Evolutionary conservation across 2,797 vertebrate species (phyloP).

Genomic region (Knipowitschia caucasica): DNA sequence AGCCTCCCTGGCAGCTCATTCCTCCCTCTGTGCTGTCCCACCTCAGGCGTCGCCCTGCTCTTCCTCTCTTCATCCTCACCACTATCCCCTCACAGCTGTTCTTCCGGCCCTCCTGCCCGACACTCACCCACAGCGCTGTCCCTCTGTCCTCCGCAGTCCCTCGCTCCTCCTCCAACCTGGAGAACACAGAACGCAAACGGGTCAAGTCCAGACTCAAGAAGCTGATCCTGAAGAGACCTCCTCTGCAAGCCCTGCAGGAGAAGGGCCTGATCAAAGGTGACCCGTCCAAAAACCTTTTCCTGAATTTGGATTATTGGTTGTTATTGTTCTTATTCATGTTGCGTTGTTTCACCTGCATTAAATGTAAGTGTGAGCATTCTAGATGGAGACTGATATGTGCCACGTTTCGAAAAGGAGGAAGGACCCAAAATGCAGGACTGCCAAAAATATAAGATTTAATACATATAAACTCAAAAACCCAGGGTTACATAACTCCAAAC

Average conservation of each 20-base stretch:
- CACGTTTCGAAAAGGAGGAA: too few species aligned
- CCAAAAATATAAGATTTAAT: too few species aligned
- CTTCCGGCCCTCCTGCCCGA: constrained; percentile 28
- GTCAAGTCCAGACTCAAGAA: constrained; percentile 85
- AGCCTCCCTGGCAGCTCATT: constrained; percentile 59
- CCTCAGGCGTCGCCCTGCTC: constrained; percentile 51
- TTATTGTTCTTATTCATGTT: too few species aligned
- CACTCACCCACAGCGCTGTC: constrained; percentile 51
- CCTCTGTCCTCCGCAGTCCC: constrained; percentile 63
- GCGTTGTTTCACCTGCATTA: too few species aligned
- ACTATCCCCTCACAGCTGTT: constrained; percentile 66
- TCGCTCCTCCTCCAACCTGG: constrained; percentile 75
- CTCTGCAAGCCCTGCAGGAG: constrained; percentile 87
- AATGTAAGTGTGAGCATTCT: too few species aligned
- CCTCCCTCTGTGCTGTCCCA: constrained; percentile 52
- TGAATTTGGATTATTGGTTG: too few species aligned
- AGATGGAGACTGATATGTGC: too few species aligned
- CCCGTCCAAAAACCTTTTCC: too few species aligned
- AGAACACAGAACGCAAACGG: constrained; percentile 81
- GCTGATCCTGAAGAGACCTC: constrained; percentile 85
- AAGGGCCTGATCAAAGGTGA: constrained; percentile 88
- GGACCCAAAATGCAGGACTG: too few species aligned
- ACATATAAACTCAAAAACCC: too few species aligned
- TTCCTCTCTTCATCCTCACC: constrained; percentile 66
- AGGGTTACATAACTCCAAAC: too few species aligned